A percentile compares a stretch with the other conserved stretches of the same genome.
Evolutionary conservation across 2,113 vertebrate genomes (phyloP).

Genomic region (human): DNA sequence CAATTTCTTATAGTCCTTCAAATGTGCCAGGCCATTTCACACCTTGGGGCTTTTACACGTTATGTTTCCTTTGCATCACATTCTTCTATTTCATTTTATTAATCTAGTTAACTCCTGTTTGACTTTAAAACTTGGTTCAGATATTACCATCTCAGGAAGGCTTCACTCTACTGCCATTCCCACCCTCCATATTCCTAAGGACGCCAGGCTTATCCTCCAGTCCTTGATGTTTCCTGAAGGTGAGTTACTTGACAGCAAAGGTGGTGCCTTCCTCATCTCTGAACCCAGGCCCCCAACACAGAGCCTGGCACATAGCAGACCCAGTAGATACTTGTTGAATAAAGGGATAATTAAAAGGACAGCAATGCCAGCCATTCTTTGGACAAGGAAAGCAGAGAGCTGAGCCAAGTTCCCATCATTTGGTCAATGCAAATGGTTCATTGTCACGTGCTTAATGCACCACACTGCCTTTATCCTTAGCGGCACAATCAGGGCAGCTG

Average conservation of each 20-base stretch:
- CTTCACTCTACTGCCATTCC: neutral
- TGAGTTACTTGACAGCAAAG: neutral
- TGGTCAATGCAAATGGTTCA: neutral
- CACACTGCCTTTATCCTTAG: neutral
- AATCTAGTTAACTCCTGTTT: neutral
- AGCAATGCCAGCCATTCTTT: neutral
- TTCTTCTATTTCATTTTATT: neutral
- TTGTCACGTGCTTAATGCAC: neutral
- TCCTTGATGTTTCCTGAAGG: neutral
- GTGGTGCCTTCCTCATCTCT: neutral
- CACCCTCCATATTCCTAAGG: neutral
- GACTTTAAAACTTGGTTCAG: neutral
- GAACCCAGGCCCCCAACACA: neutral
- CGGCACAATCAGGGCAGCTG: neutral
- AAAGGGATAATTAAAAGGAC: neutral
- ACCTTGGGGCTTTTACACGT: neutral
- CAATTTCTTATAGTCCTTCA: neutral
- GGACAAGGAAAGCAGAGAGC: neutral
- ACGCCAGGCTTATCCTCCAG: neutral
- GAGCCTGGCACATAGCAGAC: neutral
- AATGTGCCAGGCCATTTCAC: neutral
- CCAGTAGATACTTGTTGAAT: slow-evolving; percentile 22
- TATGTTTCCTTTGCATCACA: neutral
- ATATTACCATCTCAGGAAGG: neutral
- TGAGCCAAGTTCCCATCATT: neutral